Conservation (phyloP, 2,888 invertebrate genomes). For the Lasioglossum morio region DNA sequence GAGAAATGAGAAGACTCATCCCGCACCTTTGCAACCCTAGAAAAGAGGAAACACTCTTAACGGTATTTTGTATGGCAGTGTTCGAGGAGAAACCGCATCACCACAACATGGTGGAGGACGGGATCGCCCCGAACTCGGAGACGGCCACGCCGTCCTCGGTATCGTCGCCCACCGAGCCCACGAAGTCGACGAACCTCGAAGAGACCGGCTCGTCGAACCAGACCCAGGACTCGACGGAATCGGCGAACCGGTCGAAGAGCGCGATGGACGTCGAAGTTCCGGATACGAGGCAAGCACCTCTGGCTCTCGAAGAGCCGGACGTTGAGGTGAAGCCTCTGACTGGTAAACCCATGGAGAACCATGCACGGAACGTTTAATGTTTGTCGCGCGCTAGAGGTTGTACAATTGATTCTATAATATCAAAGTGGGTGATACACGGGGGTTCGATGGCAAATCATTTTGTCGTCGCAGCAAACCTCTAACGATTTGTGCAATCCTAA, state of each 20-base stretch:
- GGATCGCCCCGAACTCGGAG: slow-evolving; percentile 78
- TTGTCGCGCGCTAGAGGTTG: slow-evolving; percentile 68
- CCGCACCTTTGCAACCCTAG: no score
- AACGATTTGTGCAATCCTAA: slow-evolving; percentile 54
- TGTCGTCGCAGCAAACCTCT: slow-evolving; percentile 24
- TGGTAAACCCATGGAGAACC: slow-evolving; percentile 70
- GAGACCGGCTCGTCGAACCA: slow-evolving; percentile 78
- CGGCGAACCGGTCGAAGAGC: slow-evolving; percentile 69
- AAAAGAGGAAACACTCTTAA: no score
- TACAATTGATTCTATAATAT: slow-evolving; percentile 68
- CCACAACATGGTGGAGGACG: slow-evolving; percentile 77
- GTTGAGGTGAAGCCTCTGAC: slow-evolving; percentile 73
- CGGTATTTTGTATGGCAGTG: slow-evolving; percentile 85
- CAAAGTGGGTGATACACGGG: slow-evolving; percentile 62
- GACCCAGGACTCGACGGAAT: slow-evolving; percentile 73
- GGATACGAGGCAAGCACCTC: slow-evolving; percentile 77
- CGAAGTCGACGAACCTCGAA: slow-evolving; percentile 81
- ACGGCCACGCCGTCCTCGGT: slow-evolving; percentile 80
- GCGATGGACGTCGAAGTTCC: slow-evolving; percentile 72
- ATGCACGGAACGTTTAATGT: slow-evolving; percentile 77
- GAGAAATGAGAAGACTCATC: no score
- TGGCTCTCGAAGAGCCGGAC: slow-evolving; percentile 70
- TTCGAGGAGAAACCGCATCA: slow-evolving; percentile 90
- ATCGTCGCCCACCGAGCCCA: slow-evolving; percentile 81
- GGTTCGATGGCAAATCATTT: slow-evolving; percentile 70